Base-by-base conservation (phyloP, 2,797 vertebrate genomes). In the Melanotaenia boesemani region DNA sequence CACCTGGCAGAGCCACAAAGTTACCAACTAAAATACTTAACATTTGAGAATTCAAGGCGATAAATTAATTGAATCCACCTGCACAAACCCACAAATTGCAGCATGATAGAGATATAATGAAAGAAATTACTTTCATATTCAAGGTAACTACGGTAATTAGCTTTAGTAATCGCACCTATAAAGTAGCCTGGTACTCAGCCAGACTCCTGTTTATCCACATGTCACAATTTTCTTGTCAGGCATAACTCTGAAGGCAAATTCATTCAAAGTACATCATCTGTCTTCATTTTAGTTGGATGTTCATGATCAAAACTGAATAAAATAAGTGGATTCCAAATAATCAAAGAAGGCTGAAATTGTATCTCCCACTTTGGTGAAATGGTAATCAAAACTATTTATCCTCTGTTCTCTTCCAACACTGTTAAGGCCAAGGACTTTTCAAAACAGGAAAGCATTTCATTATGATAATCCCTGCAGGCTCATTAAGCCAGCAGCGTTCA, bases 201-300 rank as follows among this genome's bases (percentile, higher is more conserved):
- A 78, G 36, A 44, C 55, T 44, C 8, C 65, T 74, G 59, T 84
- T 84, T 63, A 72, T 79, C 69, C 65, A 71, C 69, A 57, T 39
- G 46, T 74, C 68, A 68, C 58, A 37, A 10, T 1, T 13, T 20
- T 11, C 16, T 79, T 12, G 41, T 70, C 70, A 77, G 73, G 55
- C 36, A 68, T 15, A 32, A 39, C 44, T 72, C 22, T 80, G 65
- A 80, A 70, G 74, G 77, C 44, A 72, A 70, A 74, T 79, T 77
- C 56, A 59, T 50, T 71, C 28, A 76, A 64, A 77, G 78, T 55
- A n/a, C 66, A 78, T 76, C 70, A 67, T 63, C 59, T 50, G 34
- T 68, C 65, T 79, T 70, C 67, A 64, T 77, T 78, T 67, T 10
- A 76, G 22, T 58, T 39, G 56, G 24, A 71, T 10, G 7, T 36